Evolutionary conservation across 1,140 invertebrate species (phyloP), one percentile per base, ranked within the genome.

Genomic region (Drosophila equinoxialis): DNA sequence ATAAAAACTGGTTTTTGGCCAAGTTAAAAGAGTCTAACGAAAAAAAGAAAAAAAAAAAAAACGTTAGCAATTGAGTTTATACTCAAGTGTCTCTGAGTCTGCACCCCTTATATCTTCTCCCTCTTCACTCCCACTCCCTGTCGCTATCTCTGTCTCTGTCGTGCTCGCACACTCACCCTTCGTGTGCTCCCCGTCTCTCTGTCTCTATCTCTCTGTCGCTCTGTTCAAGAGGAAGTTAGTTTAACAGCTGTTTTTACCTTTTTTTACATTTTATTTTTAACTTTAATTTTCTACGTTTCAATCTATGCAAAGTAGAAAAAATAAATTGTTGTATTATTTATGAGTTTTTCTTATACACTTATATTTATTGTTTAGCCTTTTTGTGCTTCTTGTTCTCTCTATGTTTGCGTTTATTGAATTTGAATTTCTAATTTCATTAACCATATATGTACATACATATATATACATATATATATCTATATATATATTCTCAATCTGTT

Each of bases 351-450:
- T 70, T 74, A 11, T 57, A 68, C 66, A 14, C 33, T 35, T 35
- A 68, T 83, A 83, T 75, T 83, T 75, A 83, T 83, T 67, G 61
- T 83, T 75, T 65, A 69, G 80, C 42, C 55, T 62, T 79, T 58
- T 30, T 48, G 2, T 20, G 14, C 14, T 48, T 48, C 45, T 48
- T 48, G 6, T 48, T 8, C 30, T 30, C 30, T 6, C 17, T 51
- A 23, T 10, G 17, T 23, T 66, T 59, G 61, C 67, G 82, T 70
- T 78, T 72, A 69, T 65, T 70, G 82, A 81, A 86, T 85, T 86
- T 79, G 79, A 85, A 86, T 85, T 82, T 86, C 68, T 76, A 85
- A 86, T 86, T 64, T 63, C 57, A 68, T 65, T 70, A 62, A 62
- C 7, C 13, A 39, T 39, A 39, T 20, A 3, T 55, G 55, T 13